Conservation (phyloP, 2,113 vertebrate species). For the Miniopterus natalensis region DNA sequence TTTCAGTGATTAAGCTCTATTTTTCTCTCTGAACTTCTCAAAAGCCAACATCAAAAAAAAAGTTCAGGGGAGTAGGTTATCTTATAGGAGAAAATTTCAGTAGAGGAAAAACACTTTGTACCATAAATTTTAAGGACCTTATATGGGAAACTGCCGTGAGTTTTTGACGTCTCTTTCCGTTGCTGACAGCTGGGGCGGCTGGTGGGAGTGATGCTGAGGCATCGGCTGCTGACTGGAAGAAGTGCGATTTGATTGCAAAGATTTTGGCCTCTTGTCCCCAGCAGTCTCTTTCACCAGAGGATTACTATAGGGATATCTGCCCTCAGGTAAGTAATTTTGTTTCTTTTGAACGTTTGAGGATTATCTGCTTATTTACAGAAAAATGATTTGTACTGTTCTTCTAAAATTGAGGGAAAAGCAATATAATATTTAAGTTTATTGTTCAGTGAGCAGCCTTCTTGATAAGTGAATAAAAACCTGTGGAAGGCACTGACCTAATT, state of each 20-base stretch:
- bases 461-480: conserved; percentile 15
- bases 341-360: background rate
- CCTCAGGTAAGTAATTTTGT: conserved; percentile 91
- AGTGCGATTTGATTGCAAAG: conserved; percentile 93
- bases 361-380: background rate
- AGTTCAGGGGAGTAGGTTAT: background rate
- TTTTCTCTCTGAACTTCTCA: background rate
- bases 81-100: background rate
- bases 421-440: background rate
- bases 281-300: conserved; percentile 92
- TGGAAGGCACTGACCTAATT: background rate
- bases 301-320: conserved; percentile 93
- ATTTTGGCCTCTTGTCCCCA: conserved; percentile 96
- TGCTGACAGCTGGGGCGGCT: conserved; percentile 85
- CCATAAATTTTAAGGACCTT: background rate
- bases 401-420: conserved; percentile 29
- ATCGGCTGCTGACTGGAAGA: conserved; percentile 94
- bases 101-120: background rate
- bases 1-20: background rate
- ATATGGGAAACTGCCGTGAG: background rate
- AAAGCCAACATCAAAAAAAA: background rate
- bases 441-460: background rate
- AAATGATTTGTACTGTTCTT: background rate
- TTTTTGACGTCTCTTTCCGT: conserved; percentile 38
- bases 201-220: conserved; percentile 85